Base-by-base conservation (phyloP, 2,888 invertebrate genomes). In the Gymnosoma rotundatum region DNA sequence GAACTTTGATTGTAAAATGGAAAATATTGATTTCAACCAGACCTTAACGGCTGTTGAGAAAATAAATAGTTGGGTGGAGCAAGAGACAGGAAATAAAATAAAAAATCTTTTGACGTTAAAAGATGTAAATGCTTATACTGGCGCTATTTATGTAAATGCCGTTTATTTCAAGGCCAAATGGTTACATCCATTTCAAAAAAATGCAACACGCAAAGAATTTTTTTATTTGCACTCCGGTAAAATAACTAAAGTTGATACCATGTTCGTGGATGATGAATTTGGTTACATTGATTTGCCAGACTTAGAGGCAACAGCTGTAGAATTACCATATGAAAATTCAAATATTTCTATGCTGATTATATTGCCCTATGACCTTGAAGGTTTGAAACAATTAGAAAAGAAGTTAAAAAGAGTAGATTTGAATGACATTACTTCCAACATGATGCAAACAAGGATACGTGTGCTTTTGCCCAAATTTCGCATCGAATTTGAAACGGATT, bases 21-120 rank as follows among this genome's bases (percentile, higher is more conserved):
- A 32, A 32, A 92, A 93, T 60, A 84, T 96, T 0, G 91, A 96
- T 88, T 97, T 97, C 87, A 87, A 75, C 0, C 87, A 94, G 32
- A 90, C 93, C 1, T 88, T 87, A 1, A 91, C 89, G 21, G 93
- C 94, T 1, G 93, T 93, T 0, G 87, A 92, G 0, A 91, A 90
- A 0, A 97, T 99, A 63, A 99, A 99, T 89, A 88, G 91, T 48
- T 98, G 98, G 97, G 97, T 95, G 54, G 95, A 95, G 89, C 91
- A 94, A 8, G 94, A 96, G 89, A 99, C 99, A 0, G 95, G 96
- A 72, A 92, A 95, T 10, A 97, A 95, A 90, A 98, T 99, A 78
- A 94, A 95, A 87, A 93, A 97, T 88, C 92, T 99, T 66, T 90
- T 32, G 6, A 32, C 3, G 7, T 6, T 2, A 7, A 8, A 32